These are phyloP conservation scores for Panthera uncia DNA, from an alignment of 2,113 vertebrate species.

Conservation along the genomic window DNA sequence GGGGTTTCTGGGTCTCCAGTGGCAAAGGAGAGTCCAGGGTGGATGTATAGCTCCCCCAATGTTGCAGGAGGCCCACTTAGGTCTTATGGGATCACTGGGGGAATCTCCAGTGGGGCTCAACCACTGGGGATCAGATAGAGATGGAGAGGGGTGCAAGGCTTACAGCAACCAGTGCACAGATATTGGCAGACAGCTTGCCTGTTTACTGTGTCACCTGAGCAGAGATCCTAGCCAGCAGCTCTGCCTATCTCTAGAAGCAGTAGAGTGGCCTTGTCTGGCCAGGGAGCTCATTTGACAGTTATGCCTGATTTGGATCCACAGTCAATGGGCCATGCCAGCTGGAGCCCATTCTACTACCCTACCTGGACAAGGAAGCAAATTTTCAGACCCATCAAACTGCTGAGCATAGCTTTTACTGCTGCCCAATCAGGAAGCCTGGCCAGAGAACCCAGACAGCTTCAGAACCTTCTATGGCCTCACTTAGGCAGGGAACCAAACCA, in stretches of 20 bases:
- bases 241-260: neutral
- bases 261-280: neutral
- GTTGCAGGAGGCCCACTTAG: neutral
- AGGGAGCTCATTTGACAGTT: neutral
- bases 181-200: neutral
- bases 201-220: neutral
- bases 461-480: neutral
- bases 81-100: neutral
- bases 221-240: neutral
- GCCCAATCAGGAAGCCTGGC: neutral
- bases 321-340: neutral
- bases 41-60: neutral
- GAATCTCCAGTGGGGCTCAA: neutral
- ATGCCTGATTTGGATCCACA: neutral
- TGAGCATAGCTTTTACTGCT: neutral
- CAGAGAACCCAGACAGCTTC: neutral
- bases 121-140: neutral
- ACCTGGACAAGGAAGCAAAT: neutral
- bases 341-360: neutral
- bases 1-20: neutral
- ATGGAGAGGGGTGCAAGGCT: neutral
- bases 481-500: neutral
- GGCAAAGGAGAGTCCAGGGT: neutral
- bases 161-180: neutral
- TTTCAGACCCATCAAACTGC: neutral